phyloP scores from a whole-genome alignment of 2,797 vertebrate species.

The Cheirogaleus major region DNA sequence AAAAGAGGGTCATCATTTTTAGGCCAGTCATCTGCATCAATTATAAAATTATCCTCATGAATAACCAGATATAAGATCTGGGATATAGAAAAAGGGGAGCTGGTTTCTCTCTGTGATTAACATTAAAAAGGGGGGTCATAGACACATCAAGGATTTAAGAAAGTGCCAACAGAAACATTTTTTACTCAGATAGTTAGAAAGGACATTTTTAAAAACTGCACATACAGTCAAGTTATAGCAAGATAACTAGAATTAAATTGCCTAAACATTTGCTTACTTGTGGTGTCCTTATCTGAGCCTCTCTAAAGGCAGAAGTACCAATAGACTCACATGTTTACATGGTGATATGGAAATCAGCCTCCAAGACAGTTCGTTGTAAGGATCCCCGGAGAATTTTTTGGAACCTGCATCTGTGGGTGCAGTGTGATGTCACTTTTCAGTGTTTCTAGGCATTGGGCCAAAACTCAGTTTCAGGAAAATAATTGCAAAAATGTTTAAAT shows the following conservation, averaged over 20 bases:
- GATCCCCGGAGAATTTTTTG: conserved; percentile 60
- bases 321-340: conserved; percentile 53
- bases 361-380: conserved; percentile 27
- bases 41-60: conserved; percentile 79
- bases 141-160: conserved; percentile 58
- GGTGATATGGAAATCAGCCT: conserved; percentile 69
- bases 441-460: conserved; percentile 75
- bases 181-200: conserved; percentile 57
- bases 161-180: conserved; percentile 70
- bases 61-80: conserved; percentile 66
- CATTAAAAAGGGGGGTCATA: conserved; percentile 43
- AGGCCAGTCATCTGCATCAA: conserved; percentile 77
- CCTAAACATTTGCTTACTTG: conserved; percentile 53
- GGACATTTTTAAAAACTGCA: conserved; percentile 68
- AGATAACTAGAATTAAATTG: conserved; percentile 70
- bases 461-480: conserved; percentile 78
- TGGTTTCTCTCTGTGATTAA: conserved; percentile 38
- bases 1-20: conserved; percentile 80
- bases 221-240: conserved; percentile 54
- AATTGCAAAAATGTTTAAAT: conserved; percentile 81
- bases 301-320: conserved; percentile 54
- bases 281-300: conserved; percentile 62
- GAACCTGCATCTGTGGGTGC: conserved; percentile 61
- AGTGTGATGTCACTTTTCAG: conserved; percentile 77
- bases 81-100: conserved; percentile 25